Evolutionary conservation across 2,113 vertebrate genomes (phyloP), one percentile per base, ranked within the genome.

Genomic region (Leucosticte australis): DNA sequence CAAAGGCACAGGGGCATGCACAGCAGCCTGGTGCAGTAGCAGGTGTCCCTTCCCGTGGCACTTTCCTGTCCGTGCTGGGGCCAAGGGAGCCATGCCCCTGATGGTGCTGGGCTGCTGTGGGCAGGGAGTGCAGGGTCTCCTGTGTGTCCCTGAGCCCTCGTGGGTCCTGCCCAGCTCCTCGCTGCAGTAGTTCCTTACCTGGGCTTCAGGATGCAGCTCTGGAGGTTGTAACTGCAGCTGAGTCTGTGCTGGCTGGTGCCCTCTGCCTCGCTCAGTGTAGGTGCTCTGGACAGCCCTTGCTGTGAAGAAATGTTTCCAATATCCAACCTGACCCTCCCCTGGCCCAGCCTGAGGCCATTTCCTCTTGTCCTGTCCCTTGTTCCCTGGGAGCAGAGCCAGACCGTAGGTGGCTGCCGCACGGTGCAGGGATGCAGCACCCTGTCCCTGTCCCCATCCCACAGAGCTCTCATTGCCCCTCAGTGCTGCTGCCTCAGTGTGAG

Each of bases 131-230:
- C 20, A 30, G 68, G 35, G 4, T 46, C 7, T 15, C 23, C 18
- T 4, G 12, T 22, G 4, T 10, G 21, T 42, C 52, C 22, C 49
- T 44, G 62, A 27, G 55, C 85, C 41, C 63, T 55, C 55, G 35
- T 0, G 22, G 41, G 31, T 5, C n/a, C n/a, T 53, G 59, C 22
- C 27, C 3, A 4, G 73, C 63, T 41, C 35, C 77, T 69, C 2
- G 0, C 53, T 70, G 7, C 27, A 1, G 7, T 0, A 4, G 13
- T 3, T 21, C 41, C 60, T 39, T 11, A 6, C 5, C 56, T 19
- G 57, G 35, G 2, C 28, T n/a, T 26, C 30, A 15, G 33, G n/a
- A 4, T 19, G 12, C 27, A 14, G 0, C 4, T 42, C 23, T 6
- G 27, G 7, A 7, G 1, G 30, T 4, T 37, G 6, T 8, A 20